A percentile compares a stretch with the other conserved stretches of the same genome.
phyloP scores from a whole-genome alignment of 2,888 invertebrate species.

The Tuberolachnus salignus region DNA sequence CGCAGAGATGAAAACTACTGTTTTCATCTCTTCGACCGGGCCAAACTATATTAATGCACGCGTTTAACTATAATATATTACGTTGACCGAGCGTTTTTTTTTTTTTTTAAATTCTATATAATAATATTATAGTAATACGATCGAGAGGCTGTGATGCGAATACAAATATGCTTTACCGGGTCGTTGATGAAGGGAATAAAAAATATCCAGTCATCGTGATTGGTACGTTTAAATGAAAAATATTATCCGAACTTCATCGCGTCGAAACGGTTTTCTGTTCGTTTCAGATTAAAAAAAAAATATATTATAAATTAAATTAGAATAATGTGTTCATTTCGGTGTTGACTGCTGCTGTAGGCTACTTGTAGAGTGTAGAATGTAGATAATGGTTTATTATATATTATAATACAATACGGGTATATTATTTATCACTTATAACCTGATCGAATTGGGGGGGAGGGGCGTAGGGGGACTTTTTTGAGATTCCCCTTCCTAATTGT shows the following conservation, averaged over 20 bases:
- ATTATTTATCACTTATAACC: too few species aligned
- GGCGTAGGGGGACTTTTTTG: too few species aligned
- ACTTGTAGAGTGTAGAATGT: too few species aligned
- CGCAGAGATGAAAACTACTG: constrained; percentile 22
- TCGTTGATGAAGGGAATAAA: constrained; percentile 13
- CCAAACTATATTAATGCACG: not conserved
- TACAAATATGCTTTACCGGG: constrained; percentile 25
- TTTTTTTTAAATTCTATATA: too few species aligned
- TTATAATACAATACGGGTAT: too few species aligned
- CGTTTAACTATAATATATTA: too few species aligned
- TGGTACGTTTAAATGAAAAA: constrained; percentile 20
- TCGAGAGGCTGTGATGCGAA: constrained; percentile 1
- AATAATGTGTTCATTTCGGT: not conserved
- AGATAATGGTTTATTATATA: too few species aligned
- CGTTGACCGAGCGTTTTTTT: constrained; percentile 31
- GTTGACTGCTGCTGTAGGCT: not conserved
- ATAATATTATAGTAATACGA: not conserved
- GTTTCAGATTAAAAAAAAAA: not conserved
- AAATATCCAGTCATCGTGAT: constrained; percentile 50
- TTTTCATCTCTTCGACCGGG: not conserved
- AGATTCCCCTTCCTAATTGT: too few species aligned
- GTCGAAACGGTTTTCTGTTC: constrained; percentile 26
- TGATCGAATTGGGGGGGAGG: too few species aligned
- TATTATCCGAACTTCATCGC: constrained; percentile 12
- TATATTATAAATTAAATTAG: not conserved